Evolutionary conservation across 2,113 vertebrate genomes (phyloP).

Genomic region (Panthera leo): DNA sequence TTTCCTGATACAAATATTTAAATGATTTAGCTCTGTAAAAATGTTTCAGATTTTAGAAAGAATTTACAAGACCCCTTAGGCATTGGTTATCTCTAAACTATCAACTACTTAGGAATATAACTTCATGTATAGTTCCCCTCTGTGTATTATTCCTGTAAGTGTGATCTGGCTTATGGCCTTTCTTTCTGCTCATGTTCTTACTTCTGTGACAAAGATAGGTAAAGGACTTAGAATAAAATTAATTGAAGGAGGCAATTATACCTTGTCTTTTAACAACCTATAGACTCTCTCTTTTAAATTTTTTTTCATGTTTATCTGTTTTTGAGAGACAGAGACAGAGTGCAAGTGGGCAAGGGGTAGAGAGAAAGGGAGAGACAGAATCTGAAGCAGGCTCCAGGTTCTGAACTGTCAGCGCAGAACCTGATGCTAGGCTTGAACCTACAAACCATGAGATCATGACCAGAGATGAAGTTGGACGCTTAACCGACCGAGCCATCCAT

Average conservation of each 20-base stretch:
- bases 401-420: too few relatives aligned
- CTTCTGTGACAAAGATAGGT: not conserved
- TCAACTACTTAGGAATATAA: not conserved
- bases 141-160: not conserved
- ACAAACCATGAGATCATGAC: too few relatives aligned
- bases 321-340: too few relatives aligned
- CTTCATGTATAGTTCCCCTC: not conserved
- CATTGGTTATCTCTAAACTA: not conserved
- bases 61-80: not conserved
- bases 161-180: not conserved
- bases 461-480: too few relatives aligned
- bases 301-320: too few relatives aligned
- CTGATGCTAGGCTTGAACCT: too few relatives aligned
- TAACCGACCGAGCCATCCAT: too few relatives aligned
- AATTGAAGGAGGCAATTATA: not conserved
- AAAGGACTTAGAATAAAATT: not conserved
- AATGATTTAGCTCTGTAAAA: not conserved
- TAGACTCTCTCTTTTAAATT: not conserved
- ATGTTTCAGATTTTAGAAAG: not conserved
- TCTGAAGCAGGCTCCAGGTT: too few relatives aligned
- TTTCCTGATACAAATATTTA: not conserved
- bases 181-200: not conserved
- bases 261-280: not conserved
- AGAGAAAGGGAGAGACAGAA: too few relatives aligned
- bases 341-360: too few relatives aligned